Base-by-base conservation (phyloP, 2,888 invertebrate genomes). In the Ptychoptera contaminata region DNA sequence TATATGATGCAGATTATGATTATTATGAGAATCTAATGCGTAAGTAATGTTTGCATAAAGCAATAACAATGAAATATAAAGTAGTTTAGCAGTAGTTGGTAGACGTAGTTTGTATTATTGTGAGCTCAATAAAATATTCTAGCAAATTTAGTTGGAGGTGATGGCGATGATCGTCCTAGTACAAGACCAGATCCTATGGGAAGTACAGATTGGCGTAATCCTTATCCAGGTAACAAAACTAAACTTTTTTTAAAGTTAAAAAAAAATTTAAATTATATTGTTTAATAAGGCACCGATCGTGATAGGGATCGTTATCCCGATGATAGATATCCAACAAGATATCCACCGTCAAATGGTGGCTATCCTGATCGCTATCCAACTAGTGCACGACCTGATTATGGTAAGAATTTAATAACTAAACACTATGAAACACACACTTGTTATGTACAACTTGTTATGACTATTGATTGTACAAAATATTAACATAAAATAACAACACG, bases 21-120 rank as follows among this genome's bases (percentile, higher is more conserved):
- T 91, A 90, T 65, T 91, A 90, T 58, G 90, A 91, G 67, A 88
- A 88, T 67, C 71, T 90, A 43, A 87, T 88, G 86, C 82, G 90
- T 88, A 71, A 79, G 86, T 77, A 37, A 15, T 37, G 15, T n/a
- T 23, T 39, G 3, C 16, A 10, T 16, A 5, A 39, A 23, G 7
- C 2, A 40, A 15, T 8, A 14, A 7, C n/a, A n/a, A 23, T 23
- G 23, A 23, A 23, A 23, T 23, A 23, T 23, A 23, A 23, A 23
- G 23, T 23, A 23, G 23, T 23, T 23, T 23, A 23, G 23, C 7
- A 23, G 23, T 23, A 23, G 23, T 23, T 23, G 23, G 23, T 23
- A 23, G 23, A 23, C 23, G 23, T 23, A 23, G 23, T 23, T 23
- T 23, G 23, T 23, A 23, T 23, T 23, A 23, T 23, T 23, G 23